Conservation (phyloP, 2,888 invertebrate genomes). For the Oscheius sp. region DNA sequence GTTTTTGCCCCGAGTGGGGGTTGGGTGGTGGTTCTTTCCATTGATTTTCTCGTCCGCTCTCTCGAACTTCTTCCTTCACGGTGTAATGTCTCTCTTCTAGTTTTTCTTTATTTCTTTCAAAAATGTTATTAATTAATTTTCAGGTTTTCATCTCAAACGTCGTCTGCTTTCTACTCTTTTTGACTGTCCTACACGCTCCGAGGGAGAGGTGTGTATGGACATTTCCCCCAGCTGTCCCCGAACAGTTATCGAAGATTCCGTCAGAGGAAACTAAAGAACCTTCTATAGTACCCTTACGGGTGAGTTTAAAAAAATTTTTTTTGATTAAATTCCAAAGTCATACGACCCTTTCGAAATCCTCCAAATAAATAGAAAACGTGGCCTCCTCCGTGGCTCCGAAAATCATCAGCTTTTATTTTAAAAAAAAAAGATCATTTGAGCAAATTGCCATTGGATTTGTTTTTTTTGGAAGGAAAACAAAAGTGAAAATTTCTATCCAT, state of each 20-base stretch:
- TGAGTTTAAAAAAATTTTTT: constrained; percentile 38
- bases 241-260: constrained; percentile 45
- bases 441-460: neutral
- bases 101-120: neutral
- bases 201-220: constrained; percentile 58
- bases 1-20: too few species aligned
- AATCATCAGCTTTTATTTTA: too few species aligned
- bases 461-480: too few species aligned
- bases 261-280: constrained; percentile 55
- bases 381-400: neutral
- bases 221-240: constrained; percentile 47
- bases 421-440: too few species aligned
- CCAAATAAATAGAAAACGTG: neutral
- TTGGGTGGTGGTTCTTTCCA: too few species aligned
- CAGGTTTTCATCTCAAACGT: neutral
- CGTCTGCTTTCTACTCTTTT: neutral
- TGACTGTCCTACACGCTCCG: constrained; percentile 46
- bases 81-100: neutral
- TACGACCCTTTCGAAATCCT: neutral
- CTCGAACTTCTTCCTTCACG: neutral
- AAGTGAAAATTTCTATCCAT: neutral
- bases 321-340: too few species aligned
- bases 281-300: constrained; percentile 51
- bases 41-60: neutral
- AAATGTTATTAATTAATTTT: neutral